phyloP scores from a whole-genome alignment of 2,113 vertebrate species.

The Rhabdornis inornatus region DNA sequence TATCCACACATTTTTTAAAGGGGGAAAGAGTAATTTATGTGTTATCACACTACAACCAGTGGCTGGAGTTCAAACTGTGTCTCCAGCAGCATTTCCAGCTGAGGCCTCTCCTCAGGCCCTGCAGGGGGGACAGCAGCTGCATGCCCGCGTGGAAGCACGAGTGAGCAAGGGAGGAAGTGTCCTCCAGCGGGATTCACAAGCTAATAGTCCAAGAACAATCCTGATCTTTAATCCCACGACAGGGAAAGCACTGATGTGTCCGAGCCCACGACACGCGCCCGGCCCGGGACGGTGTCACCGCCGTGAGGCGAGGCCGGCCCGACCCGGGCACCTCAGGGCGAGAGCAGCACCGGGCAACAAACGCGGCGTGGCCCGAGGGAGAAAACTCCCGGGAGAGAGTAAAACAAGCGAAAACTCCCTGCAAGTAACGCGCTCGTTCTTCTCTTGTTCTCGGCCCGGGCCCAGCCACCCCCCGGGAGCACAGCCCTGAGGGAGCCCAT shows the following conservation, averaged over 20 bases:
- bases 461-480: rapidly evolving
- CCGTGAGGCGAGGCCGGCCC: background rate
- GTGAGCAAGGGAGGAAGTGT: background rate
- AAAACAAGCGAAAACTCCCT: rapidly evolving
- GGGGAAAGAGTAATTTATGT: background rate
- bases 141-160: background rate
- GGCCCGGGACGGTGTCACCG: rapidly evolving
- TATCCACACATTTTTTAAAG: background rate
- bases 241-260: background rate
- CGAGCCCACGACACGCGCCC: rapidly evolving
- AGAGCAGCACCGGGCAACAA: too few species aligned
- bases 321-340: too few species aligned
- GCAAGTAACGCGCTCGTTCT: rapidly evolving
- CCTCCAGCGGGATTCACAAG: background rate
- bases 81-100: background rate
- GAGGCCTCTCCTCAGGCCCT: background rate
- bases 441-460: rapidly evolving
- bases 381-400: rapidly evolving
- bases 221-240: background rate
- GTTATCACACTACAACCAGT: background rate
- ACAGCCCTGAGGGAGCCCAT: background rate
- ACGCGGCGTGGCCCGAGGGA: rapidly evolving
- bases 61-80: background rate
- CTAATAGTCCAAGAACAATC: background rate
- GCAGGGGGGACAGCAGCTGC: background rate